phyloP scores from a whole-genome alignment of 2,113 vertebrate genomes.

The Sapayoa aenigma region DNA sequence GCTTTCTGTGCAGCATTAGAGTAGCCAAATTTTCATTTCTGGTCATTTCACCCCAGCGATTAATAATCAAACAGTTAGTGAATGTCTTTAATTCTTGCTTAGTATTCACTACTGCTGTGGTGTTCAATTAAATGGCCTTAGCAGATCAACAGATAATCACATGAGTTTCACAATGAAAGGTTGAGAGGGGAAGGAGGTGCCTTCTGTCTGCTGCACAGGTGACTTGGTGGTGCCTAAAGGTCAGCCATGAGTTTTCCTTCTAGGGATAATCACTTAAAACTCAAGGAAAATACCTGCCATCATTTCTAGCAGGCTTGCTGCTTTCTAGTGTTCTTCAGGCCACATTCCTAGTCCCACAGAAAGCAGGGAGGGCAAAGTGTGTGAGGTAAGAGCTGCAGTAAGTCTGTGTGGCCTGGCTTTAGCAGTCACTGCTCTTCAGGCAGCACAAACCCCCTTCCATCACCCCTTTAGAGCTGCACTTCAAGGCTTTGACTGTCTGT shows the following conservation, averaged over 20 bases:
- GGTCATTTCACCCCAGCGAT: not conserved
- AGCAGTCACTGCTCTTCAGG: not conserved
- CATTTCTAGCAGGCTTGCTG: not conserved
- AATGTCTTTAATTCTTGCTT: not conserved
- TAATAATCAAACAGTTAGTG: not conserved
- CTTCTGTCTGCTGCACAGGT: not conserved
- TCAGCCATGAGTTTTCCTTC: not conserved
- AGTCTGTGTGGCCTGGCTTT: not conserved
- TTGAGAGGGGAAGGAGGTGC: not conserved
- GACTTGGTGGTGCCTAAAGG: not conserved
- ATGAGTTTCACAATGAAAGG: not conserved
- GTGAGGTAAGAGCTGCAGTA: not conserved
- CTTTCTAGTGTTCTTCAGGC: not conserved
- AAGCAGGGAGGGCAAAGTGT: not conserved
- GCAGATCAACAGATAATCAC: not conserved
- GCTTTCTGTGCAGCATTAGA: not conserved
- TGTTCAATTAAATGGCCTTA: not conserved
- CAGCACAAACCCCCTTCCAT: not conserved
- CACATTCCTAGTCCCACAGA: not conserved
- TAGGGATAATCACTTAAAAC: not conserved
- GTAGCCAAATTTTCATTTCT: not conserved
- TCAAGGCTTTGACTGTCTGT: not conserved
- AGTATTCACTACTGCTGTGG: not conserved
- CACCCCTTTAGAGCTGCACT: not conserved
- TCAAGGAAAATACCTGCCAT: not conserved